Percentiles rank a stretch among this genome's conserved stretches.
Conservation (phyloP, 2,797 vertebrate genomes). For the Cyclura pinguis region DNA sequence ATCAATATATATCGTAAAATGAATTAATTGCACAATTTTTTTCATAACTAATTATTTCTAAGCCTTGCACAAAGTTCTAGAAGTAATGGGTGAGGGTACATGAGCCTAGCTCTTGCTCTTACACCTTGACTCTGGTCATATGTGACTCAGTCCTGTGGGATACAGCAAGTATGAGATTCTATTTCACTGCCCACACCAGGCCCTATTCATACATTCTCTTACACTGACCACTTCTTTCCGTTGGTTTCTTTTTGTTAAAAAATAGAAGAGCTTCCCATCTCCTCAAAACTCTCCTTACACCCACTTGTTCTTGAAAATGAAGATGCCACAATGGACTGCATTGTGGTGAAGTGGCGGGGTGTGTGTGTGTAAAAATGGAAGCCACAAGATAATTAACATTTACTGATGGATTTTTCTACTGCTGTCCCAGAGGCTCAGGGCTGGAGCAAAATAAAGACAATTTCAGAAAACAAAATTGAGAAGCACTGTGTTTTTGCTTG, state of each 20-base stretch:
- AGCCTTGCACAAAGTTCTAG: not conserved
- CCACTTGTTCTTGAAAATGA: not conserved
- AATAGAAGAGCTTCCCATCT: not conserved
- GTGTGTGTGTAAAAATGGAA: slow-evolving; percentile 5
- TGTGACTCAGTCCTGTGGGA: not conserved
- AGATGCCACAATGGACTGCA: not conserved
- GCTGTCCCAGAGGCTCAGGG: slow-evolving; percentile 42
- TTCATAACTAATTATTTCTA: not conserved
- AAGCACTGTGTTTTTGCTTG: slow-evolving; percentile 61
- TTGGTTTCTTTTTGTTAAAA: not conserved
- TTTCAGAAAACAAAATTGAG: slow-evolving; percentile 62
- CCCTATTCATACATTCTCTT: not conserved
- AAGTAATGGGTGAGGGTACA: not conserved
- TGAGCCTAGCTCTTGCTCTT: not conserved
- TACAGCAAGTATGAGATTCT: not conserved
- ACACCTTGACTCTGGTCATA: not conserved
- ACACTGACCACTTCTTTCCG: not conserved
- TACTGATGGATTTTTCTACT: not conserved
- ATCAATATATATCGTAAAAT: too few species aligned
- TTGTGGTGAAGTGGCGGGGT: not conserved
- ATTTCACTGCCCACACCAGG: not conserved
- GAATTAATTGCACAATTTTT: not conserved
- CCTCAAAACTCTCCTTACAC: not conserved
- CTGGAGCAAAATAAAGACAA: slow-evolving; percentile 37
- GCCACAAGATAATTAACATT: slow-evolving; percentile 9